These are phyloP conservation scores for Caenorhabditis remanei DNA, from an alignment of 1,140 invertebrate species.

Conservation along the genomic window DNA sequence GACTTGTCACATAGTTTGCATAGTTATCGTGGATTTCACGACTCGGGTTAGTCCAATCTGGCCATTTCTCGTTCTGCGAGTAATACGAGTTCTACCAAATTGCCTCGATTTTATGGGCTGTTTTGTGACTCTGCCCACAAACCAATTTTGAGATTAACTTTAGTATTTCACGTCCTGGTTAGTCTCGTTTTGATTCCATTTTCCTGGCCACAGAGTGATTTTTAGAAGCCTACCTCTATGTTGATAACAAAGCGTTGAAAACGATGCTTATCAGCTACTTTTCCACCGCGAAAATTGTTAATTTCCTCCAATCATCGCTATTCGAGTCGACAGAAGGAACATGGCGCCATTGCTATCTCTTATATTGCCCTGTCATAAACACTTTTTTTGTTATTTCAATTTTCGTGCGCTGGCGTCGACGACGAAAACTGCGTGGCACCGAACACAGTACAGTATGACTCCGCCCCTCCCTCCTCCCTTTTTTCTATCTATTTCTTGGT, in stretches of 20 bases:
- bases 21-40: background rate
- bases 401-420: background rate
- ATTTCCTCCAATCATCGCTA: too few species aligned
- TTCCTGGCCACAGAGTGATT: too few species aligned
- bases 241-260: background rate
- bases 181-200: too few species aligned
- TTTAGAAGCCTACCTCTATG: too few species aligned
- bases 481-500: background rate
- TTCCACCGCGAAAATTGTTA: too few species aligned
- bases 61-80: too few species aligned
- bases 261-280: background rate
- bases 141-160: too few species aligned
- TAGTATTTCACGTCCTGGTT: background rate
- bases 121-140: too few species aligned
- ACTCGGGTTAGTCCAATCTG: too few species aligned
- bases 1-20: background rate
- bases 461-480: background rate
- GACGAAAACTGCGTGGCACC: slow-evolving; percentile 1
- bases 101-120: too few species aligned
- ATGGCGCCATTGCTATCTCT: background rate
- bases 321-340: background rate
- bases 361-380: background rate
- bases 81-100: background rate
- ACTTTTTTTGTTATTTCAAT: background rate
- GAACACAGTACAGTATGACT: slow-evolving; percentile 7